phyloP scores from a whole-genome alignment of 2,888 invertebrate species.

The Escarpia spicata region DNA sequence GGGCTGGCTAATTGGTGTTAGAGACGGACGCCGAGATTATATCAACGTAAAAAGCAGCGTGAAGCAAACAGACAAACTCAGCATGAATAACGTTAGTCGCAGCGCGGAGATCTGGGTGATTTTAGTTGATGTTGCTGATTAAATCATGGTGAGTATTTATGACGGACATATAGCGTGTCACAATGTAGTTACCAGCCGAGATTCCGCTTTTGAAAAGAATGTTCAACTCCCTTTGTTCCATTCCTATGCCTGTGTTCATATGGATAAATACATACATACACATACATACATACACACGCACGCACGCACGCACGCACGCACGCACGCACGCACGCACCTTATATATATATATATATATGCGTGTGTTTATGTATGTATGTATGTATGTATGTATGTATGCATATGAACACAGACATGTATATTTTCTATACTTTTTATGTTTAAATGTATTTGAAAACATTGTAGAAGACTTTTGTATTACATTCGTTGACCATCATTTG shows the following conservation, averaged over 20 bases:
- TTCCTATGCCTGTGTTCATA: not conserved
- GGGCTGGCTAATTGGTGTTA: not conserved
- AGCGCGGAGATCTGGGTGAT: not conserved
- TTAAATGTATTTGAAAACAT: no score
- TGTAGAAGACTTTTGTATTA: no score
- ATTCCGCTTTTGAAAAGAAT: not conserved
- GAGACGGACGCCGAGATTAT: not conserved
- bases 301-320: no score
- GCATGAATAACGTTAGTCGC: not conserved
- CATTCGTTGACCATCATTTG: no score
- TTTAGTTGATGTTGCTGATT: constrained; percentile 5
- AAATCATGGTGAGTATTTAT: not conserved
- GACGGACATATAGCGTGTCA: not conserved
- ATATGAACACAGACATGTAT: no score
- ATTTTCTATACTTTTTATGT: no score
- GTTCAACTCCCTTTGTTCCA: not conserved
- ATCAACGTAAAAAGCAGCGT: not conserved
- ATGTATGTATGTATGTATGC: no score
- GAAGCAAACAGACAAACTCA: not conserved
- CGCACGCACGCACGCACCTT: no score
- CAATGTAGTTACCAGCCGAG: not conserved
- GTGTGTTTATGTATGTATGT: no score
- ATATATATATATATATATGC: no score
- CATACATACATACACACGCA: not conserved
- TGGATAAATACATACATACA: not conserved